Percentiles rank a stretch among this genome's conserved stretches.
Evolutionary conservation across 2,888 invertebrate genomes (phyloP).

Genomic region (Heterodera filipjevi): DNA sequence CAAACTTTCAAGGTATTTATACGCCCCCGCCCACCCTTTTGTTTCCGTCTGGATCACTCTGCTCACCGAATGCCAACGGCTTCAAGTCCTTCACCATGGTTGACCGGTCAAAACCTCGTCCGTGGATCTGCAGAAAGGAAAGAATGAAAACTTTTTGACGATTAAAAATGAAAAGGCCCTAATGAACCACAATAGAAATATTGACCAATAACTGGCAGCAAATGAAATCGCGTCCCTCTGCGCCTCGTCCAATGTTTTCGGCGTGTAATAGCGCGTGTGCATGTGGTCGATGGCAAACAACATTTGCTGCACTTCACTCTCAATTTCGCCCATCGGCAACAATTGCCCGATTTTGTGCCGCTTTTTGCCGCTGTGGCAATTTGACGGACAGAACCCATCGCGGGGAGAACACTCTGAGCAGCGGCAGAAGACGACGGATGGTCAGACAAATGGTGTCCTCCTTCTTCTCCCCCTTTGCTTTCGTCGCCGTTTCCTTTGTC

Average conservation of each 20-base stretch:
- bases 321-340: conserved; percentile 37
- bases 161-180: neutral
- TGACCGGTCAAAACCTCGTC: conserved; percentile 88
- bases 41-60: neutral
- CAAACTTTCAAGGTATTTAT: too few species aligned
- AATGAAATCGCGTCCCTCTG: conserved; percentile 35
- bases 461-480: too few species aligned
- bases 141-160: neutral
- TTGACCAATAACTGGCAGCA: too few species aligned
- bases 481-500: neutral
- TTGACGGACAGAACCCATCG: neutral
- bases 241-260: conserved; percentile 42
- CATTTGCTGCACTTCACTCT: conserved; percentile 36
- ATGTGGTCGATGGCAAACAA: conserved; percentile 34
- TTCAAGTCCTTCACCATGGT: conserved; percentile 86
- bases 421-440: neutral
- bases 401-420: neutral
- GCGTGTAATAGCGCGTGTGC: conserved; percentile 34
- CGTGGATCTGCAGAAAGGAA: conserved; percentile 79
- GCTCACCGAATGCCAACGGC: conserved; percentile 75
- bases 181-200: too few species aligned
- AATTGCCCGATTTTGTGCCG: conserved; percentile 13
- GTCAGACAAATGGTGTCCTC: too few species aligned
- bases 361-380: neutral
- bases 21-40: neutral